Percentiles rank a stretch among this genome's conserved stretches.
phyloP scores from a whole-genome alignment of 2,113 vertebrate genomes.

The Lophochroa leadbeateri region DNA sequence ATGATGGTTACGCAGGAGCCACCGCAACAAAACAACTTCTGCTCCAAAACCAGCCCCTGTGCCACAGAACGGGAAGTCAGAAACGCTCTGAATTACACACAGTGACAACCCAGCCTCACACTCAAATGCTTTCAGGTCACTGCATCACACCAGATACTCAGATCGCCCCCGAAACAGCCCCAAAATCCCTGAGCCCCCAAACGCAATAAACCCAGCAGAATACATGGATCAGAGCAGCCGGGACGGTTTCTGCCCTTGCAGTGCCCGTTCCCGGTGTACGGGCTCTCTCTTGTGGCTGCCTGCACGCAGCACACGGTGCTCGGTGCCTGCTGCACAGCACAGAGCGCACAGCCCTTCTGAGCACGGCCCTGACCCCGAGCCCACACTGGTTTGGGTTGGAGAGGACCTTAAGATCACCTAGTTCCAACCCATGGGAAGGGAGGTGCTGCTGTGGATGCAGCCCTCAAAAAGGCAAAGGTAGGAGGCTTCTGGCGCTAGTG shows the following conservation, averaged over 20 bases:
- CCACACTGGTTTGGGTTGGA: not conserved
- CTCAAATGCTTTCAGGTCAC: not conserved
- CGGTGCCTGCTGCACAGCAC: not conserved
- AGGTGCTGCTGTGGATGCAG: not conserved
- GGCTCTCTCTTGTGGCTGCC: conserved; percentile 61
- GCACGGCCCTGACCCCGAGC: fast-evolving
- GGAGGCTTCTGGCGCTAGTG: not conserved
- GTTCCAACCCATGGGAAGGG: not conserved
- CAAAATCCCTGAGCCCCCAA: no score
- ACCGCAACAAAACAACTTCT: not conserved
- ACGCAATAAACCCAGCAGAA: not conserved
- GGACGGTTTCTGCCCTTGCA: not conserved
- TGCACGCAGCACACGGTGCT: not conserved
- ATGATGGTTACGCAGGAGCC: not conserved
- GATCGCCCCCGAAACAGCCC: fast-evolving
- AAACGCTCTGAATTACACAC: fast-evolving
- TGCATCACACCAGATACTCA: fast-evolving
- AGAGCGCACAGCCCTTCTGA: not conserved
- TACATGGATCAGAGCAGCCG: not conserved
- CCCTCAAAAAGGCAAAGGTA: not conserved
- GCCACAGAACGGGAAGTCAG: fast-evolving
- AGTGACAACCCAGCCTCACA: fast-evolving
- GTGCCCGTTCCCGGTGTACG: not conserved
- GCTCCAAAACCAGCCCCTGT: not conserved
- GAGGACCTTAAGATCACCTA: not conserved